phyloP scores from a whole-genome alignment of 2,888 invertebrate genomes.

The Brachyptera putata region DNA sequence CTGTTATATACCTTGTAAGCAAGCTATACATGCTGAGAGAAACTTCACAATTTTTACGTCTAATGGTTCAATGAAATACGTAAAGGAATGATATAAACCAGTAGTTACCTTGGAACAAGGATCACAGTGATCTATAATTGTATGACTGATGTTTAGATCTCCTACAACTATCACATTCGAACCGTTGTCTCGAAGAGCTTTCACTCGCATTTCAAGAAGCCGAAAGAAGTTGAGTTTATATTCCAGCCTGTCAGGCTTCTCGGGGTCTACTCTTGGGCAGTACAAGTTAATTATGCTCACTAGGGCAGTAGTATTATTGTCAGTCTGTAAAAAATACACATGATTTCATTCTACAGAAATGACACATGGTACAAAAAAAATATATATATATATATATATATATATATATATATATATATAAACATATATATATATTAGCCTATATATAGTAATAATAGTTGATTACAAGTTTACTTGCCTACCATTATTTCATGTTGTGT shows the following conservation, averaged over 20 bases:
- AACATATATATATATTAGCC: too few species aligned
- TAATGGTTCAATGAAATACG: too few species aligned
- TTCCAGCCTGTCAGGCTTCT: constrained; percentile 43
- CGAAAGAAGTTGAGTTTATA: constrained; percentile 47
- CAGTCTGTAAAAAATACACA: background rate
- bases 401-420: too few species aligned
- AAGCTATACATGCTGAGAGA: too few species aligned
- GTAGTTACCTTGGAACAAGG: background rate
- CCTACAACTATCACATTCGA: constrained; percentile 49
- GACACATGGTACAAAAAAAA: too few species aligned
- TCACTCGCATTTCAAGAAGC: constrained; percentile 44
- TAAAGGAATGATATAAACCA: too few species aligned
- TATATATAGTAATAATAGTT: too few species aligned
- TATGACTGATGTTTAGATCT: constrained; percentile 48
- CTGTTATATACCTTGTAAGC: too few species aligned
- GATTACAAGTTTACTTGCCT: background rate
- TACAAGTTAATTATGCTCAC: constrained; percentile 48
- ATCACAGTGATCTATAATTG: constrained; percentile 47
- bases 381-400: too few species aligned
- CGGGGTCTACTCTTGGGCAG: constrained; percentile 48
- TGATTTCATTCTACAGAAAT: background rate
- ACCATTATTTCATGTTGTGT: constrained; percentile 36
- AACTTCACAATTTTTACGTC: too few species aligned
- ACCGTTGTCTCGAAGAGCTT: constrained; percentile 42
- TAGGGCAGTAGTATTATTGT: background rate